Base-by-base conservation (phyloP, 1,140 invertebrate genomes). In the Hormaphis cornu region DNA sequence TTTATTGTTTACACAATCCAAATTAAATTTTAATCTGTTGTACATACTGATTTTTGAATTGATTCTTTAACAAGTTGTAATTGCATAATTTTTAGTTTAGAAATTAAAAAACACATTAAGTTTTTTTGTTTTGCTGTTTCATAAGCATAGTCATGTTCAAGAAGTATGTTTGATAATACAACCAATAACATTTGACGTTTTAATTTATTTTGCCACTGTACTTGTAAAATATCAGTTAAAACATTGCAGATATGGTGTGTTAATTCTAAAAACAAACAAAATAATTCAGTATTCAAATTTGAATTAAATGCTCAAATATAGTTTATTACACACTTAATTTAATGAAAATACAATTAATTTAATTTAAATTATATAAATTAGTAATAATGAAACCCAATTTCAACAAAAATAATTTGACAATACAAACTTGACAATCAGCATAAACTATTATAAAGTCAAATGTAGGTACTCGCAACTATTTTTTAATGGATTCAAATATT, bases 131-230 rank as follows among this genome's bases (percentile, higher is more conserved):
- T 30, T 20, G 44, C 42, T 22, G 14, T 30, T 48, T 48, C 44
- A 48, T 66, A 50, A 12, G 16, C n/a, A 24, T 1, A 22, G 7
- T 42, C n/a, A 10, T 66, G 61, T 10, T 66, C 44, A 16, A 66
- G 7, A 30, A 66, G 50, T 35, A 66, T 9, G 7, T 33, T 33
- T 22, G 61, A 66, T 16, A 66, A 48, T 30, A 44, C 6, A 10
- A 33, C 50, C 22, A 66, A 66, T 33, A 66, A 66, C 18, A 30
- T 46, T 66, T 48, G 48, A 48, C 42, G 24, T 48, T 33, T 48
- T 33, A n/a, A 2, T 66, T 33, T 35, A 30, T 35, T 6, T 30
- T 66, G 10, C 61, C 61, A 66, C 7, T 66, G 42, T 8, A 20
- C 24, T 3, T n/a, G 5, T 14, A 66, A 66, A 35, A 26, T 66